Evolutionary conservation across 2,113 vertebrate species (phyloP).

Genomic region (Picathartes gymnocephalus): DNA sequence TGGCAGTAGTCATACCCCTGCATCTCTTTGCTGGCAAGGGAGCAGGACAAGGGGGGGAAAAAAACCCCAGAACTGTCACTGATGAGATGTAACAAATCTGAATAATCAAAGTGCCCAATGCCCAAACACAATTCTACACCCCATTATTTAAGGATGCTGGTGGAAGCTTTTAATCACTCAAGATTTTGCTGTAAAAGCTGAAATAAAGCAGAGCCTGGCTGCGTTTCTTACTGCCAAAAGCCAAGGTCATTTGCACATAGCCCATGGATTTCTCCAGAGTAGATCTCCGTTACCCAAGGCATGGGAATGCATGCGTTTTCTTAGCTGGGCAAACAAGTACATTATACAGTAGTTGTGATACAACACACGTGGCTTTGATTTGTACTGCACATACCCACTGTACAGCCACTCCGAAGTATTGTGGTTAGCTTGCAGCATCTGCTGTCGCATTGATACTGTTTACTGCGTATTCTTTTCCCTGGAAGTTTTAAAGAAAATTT

Average conservation of each 20-base stretch:
- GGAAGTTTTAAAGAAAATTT: constrained; percentile 79
- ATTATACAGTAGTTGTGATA: constrained; percentile 98
- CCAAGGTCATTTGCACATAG: constrained; percentile 77
- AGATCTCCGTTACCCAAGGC: constrained; percentile 79
- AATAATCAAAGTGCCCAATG: constrained; percentile 23
- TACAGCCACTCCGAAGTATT: constrained; percentile 92
- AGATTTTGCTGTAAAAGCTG: constrained; percentile 48
- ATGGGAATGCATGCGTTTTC: constrained; percentile 89
- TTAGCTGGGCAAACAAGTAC: constrained; percentile 88
- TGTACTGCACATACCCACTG: constrained; percentile 95
- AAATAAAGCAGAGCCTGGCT: constrained; percentile 70
- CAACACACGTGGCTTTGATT: constrained; percentile 92
- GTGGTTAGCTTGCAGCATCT: constrained; percentile 94
- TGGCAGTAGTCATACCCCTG: constrained; percentile 43
- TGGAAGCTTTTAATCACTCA: constrained; percentile 53
- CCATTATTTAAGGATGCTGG: constrained; percentile 50
- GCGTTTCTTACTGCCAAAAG: constrained; percentile 71
- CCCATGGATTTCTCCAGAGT: constrained; percentile 69
- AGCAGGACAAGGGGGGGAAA: not conserved
- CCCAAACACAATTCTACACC: not conserved
- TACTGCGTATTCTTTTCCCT: constrained; percentile 87
- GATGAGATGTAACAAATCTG: not conserved
- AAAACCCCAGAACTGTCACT: not conserved
- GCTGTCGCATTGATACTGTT: constrained; percentile 87
- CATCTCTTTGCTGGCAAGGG: constrained; percentile 74